Evolutionary conservation across 2,797 vertebrate genomes (phyloP).

Genomic region (Chiloscyllium punctatum): DNA sequence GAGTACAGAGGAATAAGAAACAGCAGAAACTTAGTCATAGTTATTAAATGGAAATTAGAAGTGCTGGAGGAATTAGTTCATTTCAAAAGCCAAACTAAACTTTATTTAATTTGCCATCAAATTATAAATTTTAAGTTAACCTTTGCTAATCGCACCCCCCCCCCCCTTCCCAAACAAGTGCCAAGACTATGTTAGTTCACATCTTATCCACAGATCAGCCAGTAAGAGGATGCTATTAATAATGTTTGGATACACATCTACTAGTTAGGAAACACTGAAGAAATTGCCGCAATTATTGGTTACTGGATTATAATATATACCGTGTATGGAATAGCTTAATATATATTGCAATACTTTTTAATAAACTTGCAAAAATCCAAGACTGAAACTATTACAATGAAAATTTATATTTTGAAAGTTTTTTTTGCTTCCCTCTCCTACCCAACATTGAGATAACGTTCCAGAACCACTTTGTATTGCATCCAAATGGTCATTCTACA

Average conservation of each 20-base stretch:
- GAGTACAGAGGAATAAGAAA: neutral
- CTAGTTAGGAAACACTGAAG: neutral
- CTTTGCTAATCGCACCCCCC: neutral
- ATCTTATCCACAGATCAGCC: conserved; percentile 10
- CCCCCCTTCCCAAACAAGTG: neutral
- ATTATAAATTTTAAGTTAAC: neutral
- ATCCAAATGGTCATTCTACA: neutral
- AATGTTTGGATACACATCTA: neutral
- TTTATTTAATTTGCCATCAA: neutral
- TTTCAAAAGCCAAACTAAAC: neutral
- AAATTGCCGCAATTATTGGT: neutral
- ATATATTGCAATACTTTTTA: neutral
- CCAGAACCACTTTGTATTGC: neutral
- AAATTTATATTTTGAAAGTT: no score
- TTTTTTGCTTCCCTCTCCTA: neutral
- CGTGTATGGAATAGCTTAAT: neutral
- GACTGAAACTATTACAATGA: neutral
- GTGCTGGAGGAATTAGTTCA: neutral
- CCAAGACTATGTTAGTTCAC: neutral
- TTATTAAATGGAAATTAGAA: neutral
- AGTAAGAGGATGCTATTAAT: neutral
- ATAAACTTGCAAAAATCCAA: neutral
- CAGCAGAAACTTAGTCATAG: neutral
- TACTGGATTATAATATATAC: neutral
- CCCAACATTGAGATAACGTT: neutral